Conservation (phyloP, 2,888 invertebrate genomes). For the Ophraella communa region DNA sequence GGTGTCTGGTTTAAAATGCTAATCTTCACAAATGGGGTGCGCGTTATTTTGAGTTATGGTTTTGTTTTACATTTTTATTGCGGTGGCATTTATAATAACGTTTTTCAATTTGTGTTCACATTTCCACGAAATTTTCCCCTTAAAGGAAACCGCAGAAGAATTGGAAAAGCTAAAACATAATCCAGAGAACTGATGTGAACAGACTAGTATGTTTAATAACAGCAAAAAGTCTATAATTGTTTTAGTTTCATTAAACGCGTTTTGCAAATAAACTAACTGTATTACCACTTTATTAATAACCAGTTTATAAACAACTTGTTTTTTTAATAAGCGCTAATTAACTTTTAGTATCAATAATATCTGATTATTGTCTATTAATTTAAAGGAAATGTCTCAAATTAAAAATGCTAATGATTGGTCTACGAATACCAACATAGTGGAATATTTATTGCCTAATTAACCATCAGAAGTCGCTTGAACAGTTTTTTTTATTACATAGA, state of each 20-base stretch:
- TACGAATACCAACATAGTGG: constrained; percentile 17
- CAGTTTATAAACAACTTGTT: too few relatives aligned
- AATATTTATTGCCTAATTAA: constrained; percentile 29
- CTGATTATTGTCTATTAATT: constrained; percentile 15
- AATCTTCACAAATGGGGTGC: constrained; percentile 62
- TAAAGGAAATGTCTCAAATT: constrained; percentile 18
- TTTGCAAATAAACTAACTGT: too few relatives aligned
- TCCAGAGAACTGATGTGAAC: neutral
- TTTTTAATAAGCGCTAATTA: neutral
- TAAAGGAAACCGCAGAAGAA: neutral
- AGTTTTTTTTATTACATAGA: too few relatives aligned
- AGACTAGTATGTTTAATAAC: neutral
- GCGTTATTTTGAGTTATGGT: constrained; percentile 62
- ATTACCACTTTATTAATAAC: too few relatives aligned
- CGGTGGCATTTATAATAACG: constrained; percentile 61
- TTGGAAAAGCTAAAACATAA: neutral
- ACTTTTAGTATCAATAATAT: neutral
- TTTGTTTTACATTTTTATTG: constrained; percentile 63
- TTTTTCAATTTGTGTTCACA: constrained; percentile 58
- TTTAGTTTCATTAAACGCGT: neutral
- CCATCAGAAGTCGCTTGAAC: constrained; percentile 24
- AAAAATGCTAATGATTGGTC: constrained; percentile 28
- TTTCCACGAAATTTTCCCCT: constrained; percentile 29
- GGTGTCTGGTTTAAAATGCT: constrained; percentile 63
- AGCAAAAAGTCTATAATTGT: neutral